Evolutionary conservation across 1,140 invertebrate genomes (phyloP).

Genomic region (Babylonia areolata): DNA sequence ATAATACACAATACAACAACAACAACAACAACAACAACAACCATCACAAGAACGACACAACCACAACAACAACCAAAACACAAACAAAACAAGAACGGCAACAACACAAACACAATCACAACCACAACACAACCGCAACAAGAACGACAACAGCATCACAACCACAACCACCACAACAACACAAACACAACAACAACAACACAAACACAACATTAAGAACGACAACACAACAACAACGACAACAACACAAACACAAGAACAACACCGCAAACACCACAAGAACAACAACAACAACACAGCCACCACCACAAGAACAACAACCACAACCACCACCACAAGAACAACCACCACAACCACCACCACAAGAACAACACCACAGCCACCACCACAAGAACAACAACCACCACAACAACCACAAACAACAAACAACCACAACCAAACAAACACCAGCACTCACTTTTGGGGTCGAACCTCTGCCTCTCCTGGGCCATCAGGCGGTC

Average conservation of each 20-base stretch:
- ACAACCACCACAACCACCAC: no score
- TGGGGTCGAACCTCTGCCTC: conserved; percentile 71
- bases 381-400: not conserved
- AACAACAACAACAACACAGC: not conserved
- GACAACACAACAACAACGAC: not conserved
- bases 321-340: no score
- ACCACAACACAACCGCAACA: no score
- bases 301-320: no score
- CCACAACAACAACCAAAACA: no score
- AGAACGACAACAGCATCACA: no score
- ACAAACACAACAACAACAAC: not conserved
- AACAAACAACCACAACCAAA: not conserved
- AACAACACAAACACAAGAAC: not conserved
- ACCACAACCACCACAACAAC: no score
- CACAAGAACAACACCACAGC: not conserved
- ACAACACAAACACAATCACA: no score
- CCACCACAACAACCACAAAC: not conserved
- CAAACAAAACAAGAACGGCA: no score
- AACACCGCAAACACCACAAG: not conserved
- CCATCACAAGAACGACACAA: no score
- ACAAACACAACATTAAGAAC: not conserved
- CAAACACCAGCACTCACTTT: conserved; percentile 64
- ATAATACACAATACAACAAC: no score
- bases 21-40: no score
- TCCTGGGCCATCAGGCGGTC: conserved; percentile 71